phyloP scores from a whole-genome alignment of 2,888 invertebrate genomes.

The Chalcosyrphus nemorum region DNA sequence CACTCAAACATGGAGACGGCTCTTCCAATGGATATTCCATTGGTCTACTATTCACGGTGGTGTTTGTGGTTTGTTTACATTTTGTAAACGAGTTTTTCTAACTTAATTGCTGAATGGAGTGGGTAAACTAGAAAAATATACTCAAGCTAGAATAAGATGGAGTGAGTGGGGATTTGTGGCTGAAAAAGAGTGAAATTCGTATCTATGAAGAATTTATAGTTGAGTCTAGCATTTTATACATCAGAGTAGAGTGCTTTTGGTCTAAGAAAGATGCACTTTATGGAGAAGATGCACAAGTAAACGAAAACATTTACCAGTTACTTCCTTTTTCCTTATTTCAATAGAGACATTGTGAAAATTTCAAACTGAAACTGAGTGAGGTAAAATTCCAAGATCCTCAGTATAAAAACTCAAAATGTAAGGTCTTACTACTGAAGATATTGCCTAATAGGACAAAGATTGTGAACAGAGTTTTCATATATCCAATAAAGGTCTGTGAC shows the following conservation, averaged over 20 bases:
- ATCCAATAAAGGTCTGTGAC: too few species aligned
- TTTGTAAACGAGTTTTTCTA: slow-evolving; percentile 36
- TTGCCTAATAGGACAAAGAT: too few species aligned
- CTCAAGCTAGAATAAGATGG: background rate
- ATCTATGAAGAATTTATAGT: background rate
- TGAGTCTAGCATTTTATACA: background rate
- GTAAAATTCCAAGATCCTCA: too few species aligned
- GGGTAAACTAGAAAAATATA: background rate
- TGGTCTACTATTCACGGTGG: slow-evolving; percentile 42
- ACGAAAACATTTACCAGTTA: too few species aligned
- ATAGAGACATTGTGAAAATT: too few species aligned
- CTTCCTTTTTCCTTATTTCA: too few species aligned
- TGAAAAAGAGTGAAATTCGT: background rate
- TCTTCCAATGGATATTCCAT: slow-evolving; percentile 51
- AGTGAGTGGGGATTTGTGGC: background rate
- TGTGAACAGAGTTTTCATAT: too few species aligned
- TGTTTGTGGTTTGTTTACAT: slow-evolving; percentile 62
- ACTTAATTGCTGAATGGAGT: background rate
- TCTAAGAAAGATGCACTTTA: too few species aligned
- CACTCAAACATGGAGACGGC: background rate
- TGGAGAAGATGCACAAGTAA: too few species aligned
- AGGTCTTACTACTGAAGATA: too few species aligned
- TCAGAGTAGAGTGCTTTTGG: background rate
- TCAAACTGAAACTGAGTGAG: too few species aligned
- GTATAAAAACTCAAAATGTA: too few species aligned